Evolutionary conservation across 2,113 vertebrate genomes (phyloP).

Genomic region (Elephantulus edwardii): DNA sequence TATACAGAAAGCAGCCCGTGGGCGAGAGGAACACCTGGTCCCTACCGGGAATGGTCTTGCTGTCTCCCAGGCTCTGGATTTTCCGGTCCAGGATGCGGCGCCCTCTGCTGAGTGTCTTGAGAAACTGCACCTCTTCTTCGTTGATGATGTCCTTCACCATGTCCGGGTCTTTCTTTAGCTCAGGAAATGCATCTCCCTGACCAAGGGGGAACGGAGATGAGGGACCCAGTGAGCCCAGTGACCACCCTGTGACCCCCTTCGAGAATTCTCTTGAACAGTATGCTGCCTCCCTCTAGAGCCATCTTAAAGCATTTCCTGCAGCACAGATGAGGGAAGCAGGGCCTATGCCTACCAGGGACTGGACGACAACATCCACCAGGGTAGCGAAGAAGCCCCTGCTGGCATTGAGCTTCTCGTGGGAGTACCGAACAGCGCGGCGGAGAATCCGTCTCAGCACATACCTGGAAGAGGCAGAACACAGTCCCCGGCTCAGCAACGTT

Average conservation of each 20-base stretch:
- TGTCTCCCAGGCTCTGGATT: constrained; percentile 93
- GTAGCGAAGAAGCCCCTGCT: constrained; percentile 95
- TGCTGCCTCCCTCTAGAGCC: background rate
- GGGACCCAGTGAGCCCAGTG: background rate
- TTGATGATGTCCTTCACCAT: constrained; percentile 98
- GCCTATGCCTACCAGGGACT: constrained; percentile 89
- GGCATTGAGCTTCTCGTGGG: constrained; percentile 96
- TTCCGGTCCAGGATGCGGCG: constrained; percentile 97
- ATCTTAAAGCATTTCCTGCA: background rate
- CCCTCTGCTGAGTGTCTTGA: constrained; percentile 97
- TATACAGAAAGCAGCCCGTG: background rate
- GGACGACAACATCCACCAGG: constrained; percentile 95
- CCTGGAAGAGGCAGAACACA: constrained; percentile 79
- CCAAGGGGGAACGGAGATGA: constrained; percentile 27
- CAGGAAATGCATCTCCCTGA: constrained; percentile 96
- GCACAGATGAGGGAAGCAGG: accelerated
- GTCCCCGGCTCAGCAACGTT: background rate
- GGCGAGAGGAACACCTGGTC: background rate
- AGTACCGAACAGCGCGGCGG: constrained; percentile 94
- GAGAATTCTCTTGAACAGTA: background rate
- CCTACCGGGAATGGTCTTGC: constrained; percentile 93
- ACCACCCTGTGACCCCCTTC: background rate
- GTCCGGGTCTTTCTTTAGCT: constrained; percentile 97
- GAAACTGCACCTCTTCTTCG: constrained; percentile 96
- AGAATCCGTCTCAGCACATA: constrained; percentile 97